A percentile compares a stretch with the other conserved stretches of the same genome.
These are phyloP conservation scores for Enteromius paludinosus DNA, from an alignment of 2,797 vertebrate species.

Conservation along the genomic window DNA sequence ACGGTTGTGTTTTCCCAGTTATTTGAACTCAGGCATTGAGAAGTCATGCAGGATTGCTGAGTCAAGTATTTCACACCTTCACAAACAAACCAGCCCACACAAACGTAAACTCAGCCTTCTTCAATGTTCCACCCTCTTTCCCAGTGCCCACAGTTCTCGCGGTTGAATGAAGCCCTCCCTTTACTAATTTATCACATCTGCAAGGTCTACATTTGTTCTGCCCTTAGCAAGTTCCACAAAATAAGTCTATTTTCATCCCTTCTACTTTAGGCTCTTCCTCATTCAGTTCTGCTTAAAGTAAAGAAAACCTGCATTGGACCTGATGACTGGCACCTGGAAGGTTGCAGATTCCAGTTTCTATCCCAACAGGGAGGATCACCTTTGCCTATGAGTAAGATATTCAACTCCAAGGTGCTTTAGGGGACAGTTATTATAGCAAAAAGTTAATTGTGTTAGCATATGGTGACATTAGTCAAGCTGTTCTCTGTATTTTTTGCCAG, in stretches of 20 bases:
- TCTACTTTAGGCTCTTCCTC: conserved; percentile 2
- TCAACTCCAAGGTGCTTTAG: background rate
- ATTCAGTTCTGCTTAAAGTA: background rate
- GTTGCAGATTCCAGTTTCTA: background rate
- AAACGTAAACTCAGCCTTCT: background rate
- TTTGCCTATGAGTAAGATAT: background rate
- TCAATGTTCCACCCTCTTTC: background rate
- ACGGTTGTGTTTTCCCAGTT: conserved; percentile 34
- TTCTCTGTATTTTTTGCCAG: background rate
- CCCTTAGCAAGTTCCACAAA: conserved; percentile 18
- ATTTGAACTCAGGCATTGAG: conserved; percentile 22
- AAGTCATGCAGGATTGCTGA: conserved; percentile 37
- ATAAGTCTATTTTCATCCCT: conserved; percentile 22
- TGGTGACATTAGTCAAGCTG: background rate
- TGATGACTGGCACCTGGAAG: background rate
- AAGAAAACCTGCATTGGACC: background rate
- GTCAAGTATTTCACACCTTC: conserved; percentile 38
- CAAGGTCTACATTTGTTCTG: background rate
- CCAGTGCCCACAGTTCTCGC: background rate
- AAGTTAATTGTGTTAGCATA: background rate
- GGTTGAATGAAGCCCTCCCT: conserved; percentile 4
- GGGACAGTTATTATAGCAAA: background rate
- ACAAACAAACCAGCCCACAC: conserved; percentile 29
- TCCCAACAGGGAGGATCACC: background rate
- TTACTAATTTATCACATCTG: conserved; percentile 34